Base-by-base conservation (phyloP, 2,888 invertebrate genomes). In the Apotomis betuletana region DNA sequence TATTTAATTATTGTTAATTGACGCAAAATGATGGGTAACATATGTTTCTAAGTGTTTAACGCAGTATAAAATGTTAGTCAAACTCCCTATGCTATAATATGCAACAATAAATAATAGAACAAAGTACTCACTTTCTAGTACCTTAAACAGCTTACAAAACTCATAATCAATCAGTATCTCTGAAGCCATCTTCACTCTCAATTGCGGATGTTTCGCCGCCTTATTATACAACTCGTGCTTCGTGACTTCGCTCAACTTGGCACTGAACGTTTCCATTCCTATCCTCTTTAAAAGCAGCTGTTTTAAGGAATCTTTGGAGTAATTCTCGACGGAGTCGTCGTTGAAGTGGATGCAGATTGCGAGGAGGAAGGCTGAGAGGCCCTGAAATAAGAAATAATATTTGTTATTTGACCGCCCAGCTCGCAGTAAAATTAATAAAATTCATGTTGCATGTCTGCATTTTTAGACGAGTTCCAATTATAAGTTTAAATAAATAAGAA, bases 141-240 rank as follows among this genome's bases (percentile, higher is more conserved):
- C 95, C 88, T 98, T 99, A 86, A 98, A 97, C 41, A 99, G 93
- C 83, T 96, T 96, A 82, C 99, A 98, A 92, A 99, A 99, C 90
- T 99, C 98, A 86, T 97, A 98, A 88, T 99, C 99, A 57, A 99
- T 94, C 69, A 99, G 92, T 15, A 99, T 94, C 75, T 99, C 98
- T 0, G 93, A 92, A 3, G 97, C 92, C 69, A 95, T 93, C 85
- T 96, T 96, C 10, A 96, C 97, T 59, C 96, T 94, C 46, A 97
- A 95, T 89, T 99, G 98, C 0, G 99, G 98, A 81, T 97, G 97
- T 86, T 99, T 99, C 27, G 98, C 96, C 13, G 99, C 98, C 82
- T 96, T 95, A 70, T 97, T 97, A 91, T 99, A 99, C 57, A 96
- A 94, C 90, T 99, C 99, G 84, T 98, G 97, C 67, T 97, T 95